These are phyloP conservation scores for Riparia riparia DNA, from an alignment of 2,113 vertebrate genomes.

Conservation along the genomic window DNA sequence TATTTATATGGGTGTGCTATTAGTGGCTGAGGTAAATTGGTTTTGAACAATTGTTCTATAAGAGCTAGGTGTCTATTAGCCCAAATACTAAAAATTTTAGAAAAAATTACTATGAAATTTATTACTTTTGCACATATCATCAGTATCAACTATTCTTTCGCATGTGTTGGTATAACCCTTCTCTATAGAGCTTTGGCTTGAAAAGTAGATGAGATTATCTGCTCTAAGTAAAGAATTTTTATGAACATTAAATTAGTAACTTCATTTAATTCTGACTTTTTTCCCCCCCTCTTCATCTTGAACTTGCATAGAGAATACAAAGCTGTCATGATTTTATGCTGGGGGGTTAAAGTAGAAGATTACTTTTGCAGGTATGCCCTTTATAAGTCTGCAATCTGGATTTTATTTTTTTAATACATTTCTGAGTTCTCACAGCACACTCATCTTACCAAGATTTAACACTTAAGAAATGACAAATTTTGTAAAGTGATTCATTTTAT, in stretches of 20 bases:
- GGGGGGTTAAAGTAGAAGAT: neutral
- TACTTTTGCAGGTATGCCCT: neutral
- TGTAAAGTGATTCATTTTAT: slow-evolving; percentile 43
- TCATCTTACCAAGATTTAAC: slow-evolving; percentile 29
- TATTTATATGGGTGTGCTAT: neutral
- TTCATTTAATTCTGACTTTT: neutral
- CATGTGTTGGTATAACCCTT: neutral
- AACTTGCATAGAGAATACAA: neutral
- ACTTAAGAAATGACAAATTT: neutral
- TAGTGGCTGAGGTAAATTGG: neutral
- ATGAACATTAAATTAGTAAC: neutral
- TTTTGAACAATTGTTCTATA: neutral
- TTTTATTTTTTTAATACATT: neutral
- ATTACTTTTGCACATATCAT: neutral
- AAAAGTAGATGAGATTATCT: neutral
- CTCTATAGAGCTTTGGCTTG: neutral
- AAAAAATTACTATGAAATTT: neutral
- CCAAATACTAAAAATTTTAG: neutral
- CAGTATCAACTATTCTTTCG: neutral
- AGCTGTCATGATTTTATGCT: neutral
- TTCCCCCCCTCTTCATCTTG: neutral
- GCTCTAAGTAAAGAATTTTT: neutral
- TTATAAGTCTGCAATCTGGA: neutral
- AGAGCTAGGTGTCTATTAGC: neutral
- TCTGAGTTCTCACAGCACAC: neutral